Evolutionary conservation across 2,888 invertebrate species (phyloP), one percentile per base, ranked within the genome.

Genomic region (Timema podura): DNA sequence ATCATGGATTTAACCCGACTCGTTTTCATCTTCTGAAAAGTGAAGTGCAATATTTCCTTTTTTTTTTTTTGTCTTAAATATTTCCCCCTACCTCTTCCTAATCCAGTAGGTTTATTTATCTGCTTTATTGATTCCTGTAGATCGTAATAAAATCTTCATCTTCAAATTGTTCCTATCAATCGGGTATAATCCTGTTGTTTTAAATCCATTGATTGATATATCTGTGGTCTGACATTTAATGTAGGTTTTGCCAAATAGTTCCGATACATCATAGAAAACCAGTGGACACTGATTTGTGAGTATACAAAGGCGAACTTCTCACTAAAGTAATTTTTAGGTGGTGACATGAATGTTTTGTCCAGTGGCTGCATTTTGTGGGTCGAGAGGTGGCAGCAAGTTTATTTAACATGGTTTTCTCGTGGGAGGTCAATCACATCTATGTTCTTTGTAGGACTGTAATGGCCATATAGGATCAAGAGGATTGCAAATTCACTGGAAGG

Each of bases 321-420:
- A 59, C 59, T 59, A 44, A 44, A 59, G 15, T 59, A 59, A 7
- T 16, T 59, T 44, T 59, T 59, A 16, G 44, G 59, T 59, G 59
- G 59, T 11, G 59, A 59, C 44, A 59, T 5, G 44, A 59, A 59
- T 9, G n/a, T n/a, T n/a, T n/a, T n/a, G n/a, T n/a, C n/a, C n/a
- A n/a, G n/a, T n/a, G n/a, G n/a, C n/a, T 59, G 59, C 59, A 59
- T 59, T 59, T 59, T 59, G 11, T 59, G 59, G 8, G 15, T 59
- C 30, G 59, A 44, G 15, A 9, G 59, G 59, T 15, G 59, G 59
- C 59, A 59, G 44, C 44, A 44, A 59, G 5, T 44, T 44, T 10
- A 59, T 59, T 16, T 11, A 6, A 59, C 59, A 59, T 59, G 6
- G 59, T 59, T 59, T 15, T 16, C 59, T 44, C 15, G 30, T 59